A percentile compares a stretch with the other conserved stretches of the same genome.
Conservation (phyloP, 2,888 invertebrate species). For the Eristalis intricaria region DNA sequence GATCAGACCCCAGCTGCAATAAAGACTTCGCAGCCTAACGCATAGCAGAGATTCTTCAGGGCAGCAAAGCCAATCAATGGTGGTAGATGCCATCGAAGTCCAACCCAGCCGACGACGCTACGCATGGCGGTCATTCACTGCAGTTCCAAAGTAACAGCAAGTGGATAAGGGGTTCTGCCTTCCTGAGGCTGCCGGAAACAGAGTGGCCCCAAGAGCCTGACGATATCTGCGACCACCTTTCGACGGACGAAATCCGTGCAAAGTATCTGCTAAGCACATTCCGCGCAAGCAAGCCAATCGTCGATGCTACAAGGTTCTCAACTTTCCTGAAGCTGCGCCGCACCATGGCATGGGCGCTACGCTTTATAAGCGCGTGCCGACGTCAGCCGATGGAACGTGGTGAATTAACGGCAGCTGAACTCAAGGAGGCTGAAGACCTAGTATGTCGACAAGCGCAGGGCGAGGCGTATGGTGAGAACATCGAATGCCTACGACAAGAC, state of each 20-base stretch:
- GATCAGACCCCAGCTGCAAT: not conserved
- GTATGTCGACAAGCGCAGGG: constrained; percentile 11
- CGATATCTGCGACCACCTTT: not conserved
- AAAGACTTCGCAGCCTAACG: not conserved
- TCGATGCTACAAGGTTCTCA: constrained; percentile 12
- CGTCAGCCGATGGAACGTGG: not conserved
- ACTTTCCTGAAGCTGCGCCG: constrained; percentile 8
- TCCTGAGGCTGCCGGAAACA: not conserved
- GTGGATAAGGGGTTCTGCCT: constrained; percentile 24
- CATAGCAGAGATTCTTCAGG: not conserved
- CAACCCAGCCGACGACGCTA: constrained; percentile 32
- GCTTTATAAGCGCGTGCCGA: constrained; percentile 12
- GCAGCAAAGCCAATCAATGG: constrained; percentile 15
- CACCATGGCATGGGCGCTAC: constrained; percentile 10
- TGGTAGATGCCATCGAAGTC: constrained; percentile 23
- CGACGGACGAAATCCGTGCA: constrained; percentile 6
- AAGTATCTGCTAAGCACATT: not conserved
- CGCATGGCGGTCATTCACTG: not conserved
- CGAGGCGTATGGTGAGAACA: constrained; percentile 3
- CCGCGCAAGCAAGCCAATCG: not conserved
- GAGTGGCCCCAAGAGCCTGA: constrained; percentile 21
- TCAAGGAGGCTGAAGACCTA: constrained; percentile 10
- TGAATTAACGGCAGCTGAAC: constrained; percentile 5
- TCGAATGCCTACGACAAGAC: not conserved
- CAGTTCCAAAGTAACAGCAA: constrained; percentile 1